These are phyloP conservation scores for Brachionus angularis DNA, from an alignment of 1,140 invertebrate species.

Conservation along the genomic window DNA sequence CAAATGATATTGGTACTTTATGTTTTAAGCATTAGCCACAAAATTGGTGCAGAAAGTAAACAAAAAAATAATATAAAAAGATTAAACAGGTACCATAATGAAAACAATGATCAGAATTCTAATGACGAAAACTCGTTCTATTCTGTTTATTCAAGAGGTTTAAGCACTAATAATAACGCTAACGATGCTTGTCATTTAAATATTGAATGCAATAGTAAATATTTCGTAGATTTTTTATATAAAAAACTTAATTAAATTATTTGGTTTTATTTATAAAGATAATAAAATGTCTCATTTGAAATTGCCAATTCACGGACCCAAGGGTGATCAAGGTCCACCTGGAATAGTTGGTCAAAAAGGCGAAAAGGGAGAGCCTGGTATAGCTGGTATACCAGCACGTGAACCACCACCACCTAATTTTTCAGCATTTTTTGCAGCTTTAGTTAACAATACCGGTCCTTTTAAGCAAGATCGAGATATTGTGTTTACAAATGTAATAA, in stretches of 20 bases:
- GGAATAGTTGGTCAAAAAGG: conserved; percentile 36
- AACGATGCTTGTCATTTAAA: conserved; percentile 43
- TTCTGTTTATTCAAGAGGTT: no score
- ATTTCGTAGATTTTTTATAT: no score
- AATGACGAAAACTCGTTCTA: no score
- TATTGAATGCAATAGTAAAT: conserved; percentile 20
- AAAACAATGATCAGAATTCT: neutral
- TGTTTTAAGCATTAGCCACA: no score
- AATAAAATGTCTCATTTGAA: neutral
- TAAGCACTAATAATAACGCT: no score
- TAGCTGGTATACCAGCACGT: conserved; percentile 36
- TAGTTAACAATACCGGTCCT: conserved; percentile 33
- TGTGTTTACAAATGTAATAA: conserved; percentile 10
- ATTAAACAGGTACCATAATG: neutral
- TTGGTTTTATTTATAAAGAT: neutral
- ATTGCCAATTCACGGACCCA: conserved; percentile 38
- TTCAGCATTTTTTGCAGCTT: conserved; percentile 40
- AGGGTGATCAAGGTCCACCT: conserved; percentile 35
- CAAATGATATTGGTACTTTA: no score
- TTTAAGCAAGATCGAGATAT: conserved; percentile 25
- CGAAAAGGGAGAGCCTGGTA: conserved; percentile 42
- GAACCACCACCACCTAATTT: conserved; percentile 15
- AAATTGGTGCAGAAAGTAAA: neutral
- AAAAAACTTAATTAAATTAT: neutral
- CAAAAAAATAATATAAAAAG: neutral